Percentiles rank a stretch among this genome's conserved stretches.
phyloP scores from a whole-genome alignment of 2,888 invertebrate genomes.

The Drosophila antonietae region DNA sequence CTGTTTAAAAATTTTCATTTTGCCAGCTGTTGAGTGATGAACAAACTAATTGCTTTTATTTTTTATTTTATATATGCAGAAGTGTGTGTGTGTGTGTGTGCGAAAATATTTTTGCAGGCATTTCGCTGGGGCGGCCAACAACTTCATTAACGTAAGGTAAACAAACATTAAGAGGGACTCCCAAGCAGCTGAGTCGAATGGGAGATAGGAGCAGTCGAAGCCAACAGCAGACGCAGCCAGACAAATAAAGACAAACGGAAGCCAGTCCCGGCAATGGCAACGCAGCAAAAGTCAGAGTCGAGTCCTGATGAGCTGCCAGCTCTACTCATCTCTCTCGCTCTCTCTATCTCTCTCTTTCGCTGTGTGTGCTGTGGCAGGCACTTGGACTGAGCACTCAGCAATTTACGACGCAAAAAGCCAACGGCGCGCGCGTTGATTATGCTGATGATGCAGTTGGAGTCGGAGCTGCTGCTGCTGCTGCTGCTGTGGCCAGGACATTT shows the following conservation, averaged over 20 bases:
- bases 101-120: constrained; percentile 72
- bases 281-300: constrained; percentile 58
- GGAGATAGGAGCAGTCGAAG: constrained; percentile 41
- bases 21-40: constrained; percentile 81
- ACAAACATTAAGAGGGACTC: constrained; percentile 65
- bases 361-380: constrained; percentile 37
- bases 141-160: constrained; percentile 79
- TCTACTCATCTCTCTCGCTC: constrained; percentile 9
- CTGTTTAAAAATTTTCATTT: constrained; percentile 69
- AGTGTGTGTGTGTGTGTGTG: constrained; percentile 31
- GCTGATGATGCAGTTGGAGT: constrained; percentile 76
- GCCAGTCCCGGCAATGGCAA: constrained; percentile 57
- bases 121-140: constrained; percentile 64
- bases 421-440: constrained; percentile 77
- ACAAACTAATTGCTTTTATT: constrained; percentile 81
- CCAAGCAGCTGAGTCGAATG: constrained; percentile 1
- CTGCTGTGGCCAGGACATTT: constrained; percentile 37
- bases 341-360: constrained; percentile 7
- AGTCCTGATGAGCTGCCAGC: constrained; percentile 48
- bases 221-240: constrained; percentile 54
- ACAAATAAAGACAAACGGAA: constrained; percentile 79
- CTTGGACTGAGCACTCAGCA: constrained; percentile 73
- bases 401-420: constrained; percentile 78
- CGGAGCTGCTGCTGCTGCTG: constrained; percentile 31
- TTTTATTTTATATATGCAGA: constrained; percentile 36